Conservation (phyloP, 2,797 vertebrate species). For the Aldrovandia affinis region DNA sequence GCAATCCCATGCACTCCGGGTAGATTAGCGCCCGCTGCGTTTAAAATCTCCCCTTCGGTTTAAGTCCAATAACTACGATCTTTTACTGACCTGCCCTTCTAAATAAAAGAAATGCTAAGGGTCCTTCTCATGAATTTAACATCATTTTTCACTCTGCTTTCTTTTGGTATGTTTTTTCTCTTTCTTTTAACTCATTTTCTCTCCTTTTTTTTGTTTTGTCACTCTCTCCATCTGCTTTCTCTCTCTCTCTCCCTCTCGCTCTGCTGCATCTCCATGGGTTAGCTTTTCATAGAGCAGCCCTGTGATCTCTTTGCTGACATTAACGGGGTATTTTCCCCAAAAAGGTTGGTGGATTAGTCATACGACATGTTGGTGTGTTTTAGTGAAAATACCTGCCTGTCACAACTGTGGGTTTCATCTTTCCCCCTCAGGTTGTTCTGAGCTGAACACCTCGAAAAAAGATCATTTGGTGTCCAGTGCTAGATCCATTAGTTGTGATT, state of each 20-base stretch:
- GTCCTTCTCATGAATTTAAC: neutral
- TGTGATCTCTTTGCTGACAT: conserved; percentile 90
- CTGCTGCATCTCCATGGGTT: conserved; percentile 65
- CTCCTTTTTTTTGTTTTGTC: conserved; percentile 29
- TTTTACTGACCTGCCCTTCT: neutral
- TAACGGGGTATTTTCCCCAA: conserved; percentile 91
- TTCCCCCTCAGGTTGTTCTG: neutral
- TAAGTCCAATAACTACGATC: neutral
- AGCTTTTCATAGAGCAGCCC: conserved; percentile 83
- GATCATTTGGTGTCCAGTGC: neutral
- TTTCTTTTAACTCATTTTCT: conserved; percentile 33
- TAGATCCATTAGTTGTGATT: neutral
- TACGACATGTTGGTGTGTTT: conserved; percentile 45
- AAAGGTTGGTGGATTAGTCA: conserved; percentile 84
- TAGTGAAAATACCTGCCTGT: conserved; percentile 27
- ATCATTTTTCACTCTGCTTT: conserved; percentile 33
- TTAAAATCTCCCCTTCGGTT: neutral
- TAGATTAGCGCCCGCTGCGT: conserved; percentile 3
- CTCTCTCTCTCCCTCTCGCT: conserved; percentile 40
- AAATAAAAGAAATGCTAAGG: neutral
- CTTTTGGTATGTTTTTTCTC: conserved; percentile 36
- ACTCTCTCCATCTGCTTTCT: conserved; percentile 45
- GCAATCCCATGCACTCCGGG: neutral
- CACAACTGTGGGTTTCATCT: neutral
- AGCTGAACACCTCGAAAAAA: neutral